Conservation (phyloP, 1,140 invertebrate genomes). For the Heterodera carotae region DNA sequence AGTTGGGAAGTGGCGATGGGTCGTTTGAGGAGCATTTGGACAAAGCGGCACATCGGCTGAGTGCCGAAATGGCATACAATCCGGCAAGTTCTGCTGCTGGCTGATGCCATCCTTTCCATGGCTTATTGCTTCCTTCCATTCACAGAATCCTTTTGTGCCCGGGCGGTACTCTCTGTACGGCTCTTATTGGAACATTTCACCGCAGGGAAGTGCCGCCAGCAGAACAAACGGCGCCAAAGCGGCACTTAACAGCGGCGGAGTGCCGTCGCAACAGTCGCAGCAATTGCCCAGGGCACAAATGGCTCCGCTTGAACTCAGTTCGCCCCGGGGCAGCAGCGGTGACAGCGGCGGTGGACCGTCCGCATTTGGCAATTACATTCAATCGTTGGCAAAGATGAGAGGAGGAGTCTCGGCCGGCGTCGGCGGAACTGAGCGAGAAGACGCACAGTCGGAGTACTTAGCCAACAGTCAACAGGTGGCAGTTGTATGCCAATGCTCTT, state of each 20-base stretch:
- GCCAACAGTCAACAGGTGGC: conserved; percentile 6
- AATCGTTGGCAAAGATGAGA: conserved; percentile 1
- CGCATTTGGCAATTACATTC: conserved; percentile 17
- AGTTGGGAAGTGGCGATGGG: conserved; percentile 23
- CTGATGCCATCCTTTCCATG: conserved; percentile 5
- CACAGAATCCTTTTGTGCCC: conserved; percentile 38
- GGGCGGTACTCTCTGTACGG: conserved; percentile 60
- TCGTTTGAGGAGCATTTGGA: conserved; percentile 63
- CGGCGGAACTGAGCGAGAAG: not conserved
- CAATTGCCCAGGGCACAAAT: not conserved
- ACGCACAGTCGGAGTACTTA: conserved; percentile 1
- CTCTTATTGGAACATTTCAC: conserved; percentile 61
- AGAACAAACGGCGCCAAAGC: conserved; percentile 11
- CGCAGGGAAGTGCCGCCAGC: conserved; percentile 18
- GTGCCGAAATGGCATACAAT: conserved; percentile 56
- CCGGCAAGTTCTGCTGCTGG: conserved; percentile 33
- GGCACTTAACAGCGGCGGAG: not conserved
- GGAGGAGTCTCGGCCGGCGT: not conserved
- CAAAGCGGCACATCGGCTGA: conserved; percentile 51
- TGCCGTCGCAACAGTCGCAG: not conserved
- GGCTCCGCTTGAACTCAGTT: conserved; percentile 24
- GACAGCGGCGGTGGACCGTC: conserved; percentile 4
- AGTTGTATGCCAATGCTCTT: not conserved
- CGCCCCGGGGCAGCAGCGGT: conserved; percentile 22
- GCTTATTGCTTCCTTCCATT: not conserved